A percentile compares a stretch with the other conserved stretches of the same genome.
phyloP scores from a whole-genome alignment of 2,113 vertebrate genomes.

The Arenaria interpres region DNA sequence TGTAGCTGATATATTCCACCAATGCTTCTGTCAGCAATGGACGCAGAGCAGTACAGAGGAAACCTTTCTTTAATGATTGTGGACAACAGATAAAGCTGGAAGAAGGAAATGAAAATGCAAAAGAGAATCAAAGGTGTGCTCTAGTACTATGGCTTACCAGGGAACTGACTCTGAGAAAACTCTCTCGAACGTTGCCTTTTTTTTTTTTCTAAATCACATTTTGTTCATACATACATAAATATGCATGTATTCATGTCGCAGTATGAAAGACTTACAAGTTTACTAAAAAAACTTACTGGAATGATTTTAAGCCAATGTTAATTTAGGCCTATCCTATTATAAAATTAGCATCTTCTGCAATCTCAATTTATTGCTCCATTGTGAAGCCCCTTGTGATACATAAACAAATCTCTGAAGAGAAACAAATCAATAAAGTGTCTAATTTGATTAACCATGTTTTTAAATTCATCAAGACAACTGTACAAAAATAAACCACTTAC shows the following conservation, averaged over 20 bases:
- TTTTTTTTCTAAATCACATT: not conserved
- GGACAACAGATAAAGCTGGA: slow-evolving; percentile 40
- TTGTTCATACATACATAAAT: slow-evolving; percentile 31
- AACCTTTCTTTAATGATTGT: slow-evolving; percentile 39
- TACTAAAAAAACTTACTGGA: slow-evolving; percentile 55
- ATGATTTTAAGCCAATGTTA: slow-evolving; percentile 74
- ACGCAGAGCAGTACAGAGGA: not conserved
- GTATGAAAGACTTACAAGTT: slow-evolving; percentile 52
- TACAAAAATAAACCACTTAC: slow-evolving; percentile 84
- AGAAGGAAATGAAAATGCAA: slow-evolving; percentile 51
- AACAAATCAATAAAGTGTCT: slow-evolving; percentile 80
- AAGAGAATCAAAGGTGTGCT: slow-evolving; percentile 16
- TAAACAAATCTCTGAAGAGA: slow-evolving; percentile 76
- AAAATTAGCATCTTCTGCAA: slow-evolving; percentile 67
- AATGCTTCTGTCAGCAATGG: slow-evolving; percentile 20
- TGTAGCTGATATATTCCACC: slow-evolving; percentile 6
- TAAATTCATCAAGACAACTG: slow-evolving; percentile 73
- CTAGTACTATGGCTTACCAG: not conserved
- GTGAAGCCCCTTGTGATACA: slow-evolving; percentile 66
- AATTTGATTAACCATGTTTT: slow-evolving; percentile 79
- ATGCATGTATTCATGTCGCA: slow-evolving; percentile 22
- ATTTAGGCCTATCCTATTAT: slow-evolving; percentile 63
- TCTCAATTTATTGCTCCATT: slow-evolving; percentile 77
- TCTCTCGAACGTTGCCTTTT: not conserved
- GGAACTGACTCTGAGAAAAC: not conserved